Evolutionary conservation across 1,140 invertebrate genomes (phyloP).

Genomic region (Arion vulgaris): DNA sequence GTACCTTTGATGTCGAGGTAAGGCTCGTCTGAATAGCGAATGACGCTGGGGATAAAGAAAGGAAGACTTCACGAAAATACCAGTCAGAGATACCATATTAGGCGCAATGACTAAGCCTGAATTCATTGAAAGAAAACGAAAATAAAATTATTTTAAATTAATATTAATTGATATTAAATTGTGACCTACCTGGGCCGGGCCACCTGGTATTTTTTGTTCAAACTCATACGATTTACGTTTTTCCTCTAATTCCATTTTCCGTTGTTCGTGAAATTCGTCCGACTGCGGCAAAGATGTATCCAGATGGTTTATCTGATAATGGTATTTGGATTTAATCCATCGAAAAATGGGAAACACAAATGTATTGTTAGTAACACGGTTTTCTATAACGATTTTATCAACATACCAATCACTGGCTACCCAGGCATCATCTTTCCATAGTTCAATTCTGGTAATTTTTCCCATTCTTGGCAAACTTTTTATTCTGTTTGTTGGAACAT

Average conservation of each 20-base stretch:
- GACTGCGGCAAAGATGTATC: slow-evolving; percentile 73
- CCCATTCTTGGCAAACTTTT: slow-evolving; percentile 48
- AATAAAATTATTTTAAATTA: too few relatives aligned
- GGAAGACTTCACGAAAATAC: too few relatives aligned
- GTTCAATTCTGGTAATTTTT: slow-evolving; percentile 55
- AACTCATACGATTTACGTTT: slow-evolving; percentile 67
- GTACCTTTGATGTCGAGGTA: too few relatives aligned
- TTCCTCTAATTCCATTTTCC: slow-evolving; percentile 68
- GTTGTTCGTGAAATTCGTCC: slow-evolving; percentile 66
- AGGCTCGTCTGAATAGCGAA: too few relatives aligned
- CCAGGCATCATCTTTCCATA: slow-evolving; percentile 71
- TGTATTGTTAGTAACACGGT: slow-evolving; percentile 58
- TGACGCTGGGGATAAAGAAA: too few relatives aligned
- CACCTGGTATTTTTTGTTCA: slow-evolving; percentile 59
- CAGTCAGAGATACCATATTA: too few relatives aligned
- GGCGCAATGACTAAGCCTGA: too few relatives aligned
- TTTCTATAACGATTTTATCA: slow-evolving; percentile 69
- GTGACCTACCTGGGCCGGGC: slow-evolving; percentile 73
- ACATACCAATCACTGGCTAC: slow-evolving; percentile 71
- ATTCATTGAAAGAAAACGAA: too few relatives aligned
- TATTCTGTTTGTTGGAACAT: slow-evolving; percentile 43
- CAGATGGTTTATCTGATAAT: slow-evolving; percentile 70
- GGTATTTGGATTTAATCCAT: slow-evolving; percentile 70
- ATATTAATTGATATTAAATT: neutral
- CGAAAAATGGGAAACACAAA: slow-evolving; percentile 72